phyloP scores from a whole-genome alignment of 1,140 invertebrate genomes.

The Drosophila pachea region DNA sequence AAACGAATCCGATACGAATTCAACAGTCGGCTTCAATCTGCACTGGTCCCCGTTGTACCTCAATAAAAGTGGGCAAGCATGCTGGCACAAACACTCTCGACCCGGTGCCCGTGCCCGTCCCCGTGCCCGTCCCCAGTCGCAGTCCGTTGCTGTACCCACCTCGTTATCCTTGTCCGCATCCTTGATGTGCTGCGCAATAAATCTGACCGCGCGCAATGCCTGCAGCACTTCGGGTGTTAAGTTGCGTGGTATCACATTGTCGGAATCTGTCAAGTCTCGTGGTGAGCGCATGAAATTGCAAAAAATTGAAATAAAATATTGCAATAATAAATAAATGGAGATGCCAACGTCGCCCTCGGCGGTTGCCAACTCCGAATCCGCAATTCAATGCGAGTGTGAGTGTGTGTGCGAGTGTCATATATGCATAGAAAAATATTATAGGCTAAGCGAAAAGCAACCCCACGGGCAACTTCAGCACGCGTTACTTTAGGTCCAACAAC shows the following conservation, averaged over 20 bases:
- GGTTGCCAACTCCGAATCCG: slow-evolving; percentile 25
- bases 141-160: slow-evolving; percentile 81
- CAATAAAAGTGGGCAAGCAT: slow-evolving; percentile 67
- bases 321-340: slow-evolving; percentile 71
- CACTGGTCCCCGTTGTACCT: slow-evolving; percentile 14
- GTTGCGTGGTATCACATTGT: slow-evolving; percentile 88
- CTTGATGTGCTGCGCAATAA: slow-evolving; percentile 98
- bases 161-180: slow-evolving; percentile 96
- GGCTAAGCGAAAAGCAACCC: slow-evolving; percentile 33
- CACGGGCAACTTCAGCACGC: slow-evolving; percentile 18
- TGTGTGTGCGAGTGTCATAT: slow-evolving; percentile 13
- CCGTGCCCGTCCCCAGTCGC: slow-evolving; percentile 4
- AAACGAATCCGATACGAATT: slow-evolving; percentile 2
- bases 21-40: slow-evolving; percentile 19
- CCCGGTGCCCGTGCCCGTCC: neutral
- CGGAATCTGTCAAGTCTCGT: slow-evolving; percentile 82
- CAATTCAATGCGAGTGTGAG: slow-evolving; percentile 2
- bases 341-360: slow-evolving; percentile 27
- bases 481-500: slow-evolving; percentile 28
- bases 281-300: slow-evolving; percentile 65
- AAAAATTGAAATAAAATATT: slow-evolving; percentile 77
- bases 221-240: slow-evolving; percentile 92
- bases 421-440: slow-evolving; percentile 56
- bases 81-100: neutral
- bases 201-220: slow-evolving; percentile 94